Conservation (phyloP, 1,140 invertebrate species). For the fruit fly (Drosophila melanogaster) region Release_6_plus_ISO1_MT NT_033779.5:12961501-12962000, state of each 20-base stretch:
- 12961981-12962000: background rate
- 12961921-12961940: constrained; percentile 14
- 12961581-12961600: constrained; percentile 17
- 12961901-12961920: constrained; percentile 24
- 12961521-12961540: constrained; percentile 58
- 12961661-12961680: background rate
- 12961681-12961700: background rate
- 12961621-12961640: constrained; percentile 16
- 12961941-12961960: constrained; percentile 44
- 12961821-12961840: constrained; percentile 38
- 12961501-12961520: constrained; percentile 36
- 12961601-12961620: constrained; percentile 14
- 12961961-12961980: constrained; percentile 19
- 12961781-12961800: constrained; percentile 13
- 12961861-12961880: constrained; percentile 14
- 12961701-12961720: background rate
- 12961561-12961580: constrained; percentile 43
- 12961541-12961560: constrained; percentile 21
- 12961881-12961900: constrained; percentile 31
- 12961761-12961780: background rate
- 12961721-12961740: background rate
- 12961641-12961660: constrained; percentile 19
- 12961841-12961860: constrained; percentile 23
- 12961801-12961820: constrained; percentile 22
- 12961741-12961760: constrained; percentile 21